phyloP scores from a whole-genome alignment of 2,888 invertebrate genomes.

The Eurois occulta region DNA sequence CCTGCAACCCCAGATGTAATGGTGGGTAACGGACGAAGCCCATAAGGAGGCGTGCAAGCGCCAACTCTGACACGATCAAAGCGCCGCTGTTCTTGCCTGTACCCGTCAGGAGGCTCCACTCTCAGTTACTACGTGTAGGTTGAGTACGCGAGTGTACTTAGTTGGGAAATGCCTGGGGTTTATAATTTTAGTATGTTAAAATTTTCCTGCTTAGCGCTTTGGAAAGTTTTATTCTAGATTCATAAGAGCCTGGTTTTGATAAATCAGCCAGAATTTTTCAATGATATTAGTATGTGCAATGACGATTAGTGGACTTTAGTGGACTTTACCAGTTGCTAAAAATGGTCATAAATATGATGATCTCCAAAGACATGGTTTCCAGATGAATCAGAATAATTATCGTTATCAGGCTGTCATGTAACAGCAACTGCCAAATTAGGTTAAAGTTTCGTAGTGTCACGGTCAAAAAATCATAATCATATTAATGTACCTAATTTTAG shows the following conservation, averaged over 20 bases:
- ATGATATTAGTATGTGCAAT: background rate
- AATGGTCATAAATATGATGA: background rate
- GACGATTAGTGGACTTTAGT: too few species aligned
- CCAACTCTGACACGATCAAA: constrained; percentile 79
- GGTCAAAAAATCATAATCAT: too few species aligned
- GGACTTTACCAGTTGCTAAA: background rate
- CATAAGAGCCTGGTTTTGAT: background rate
- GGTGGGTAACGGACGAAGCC: constrained; percentile 53
- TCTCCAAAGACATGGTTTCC: background rate
- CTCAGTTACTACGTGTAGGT: constrained; percentile 59
- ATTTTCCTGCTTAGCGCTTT: background rate
- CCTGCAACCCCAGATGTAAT: constrained; percentile 47
- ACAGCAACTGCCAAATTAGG: background rate
- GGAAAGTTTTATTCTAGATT: background rate
- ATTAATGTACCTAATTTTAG: too few species aligned
- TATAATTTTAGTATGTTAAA: background rate
- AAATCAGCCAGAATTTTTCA: background rate
- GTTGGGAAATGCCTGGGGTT: background rate
- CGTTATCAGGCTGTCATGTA: background rate
- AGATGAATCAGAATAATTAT: background rate
- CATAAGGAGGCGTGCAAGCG: constrained; percentile 71
- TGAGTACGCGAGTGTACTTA: constrained; percentile 47
- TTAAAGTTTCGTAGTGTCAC: background rate
- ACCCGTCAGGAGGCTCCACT: constrained; percentile 62
- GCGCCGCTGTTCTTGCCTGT: constrained; percentile 72